A percentile compares a stretch with the other conserved stretches of the same genome.
phyloP scores from a whole-genome alignment of 1,140 invertebrate species.

The Aphelenchoides besseyi region DNA sequence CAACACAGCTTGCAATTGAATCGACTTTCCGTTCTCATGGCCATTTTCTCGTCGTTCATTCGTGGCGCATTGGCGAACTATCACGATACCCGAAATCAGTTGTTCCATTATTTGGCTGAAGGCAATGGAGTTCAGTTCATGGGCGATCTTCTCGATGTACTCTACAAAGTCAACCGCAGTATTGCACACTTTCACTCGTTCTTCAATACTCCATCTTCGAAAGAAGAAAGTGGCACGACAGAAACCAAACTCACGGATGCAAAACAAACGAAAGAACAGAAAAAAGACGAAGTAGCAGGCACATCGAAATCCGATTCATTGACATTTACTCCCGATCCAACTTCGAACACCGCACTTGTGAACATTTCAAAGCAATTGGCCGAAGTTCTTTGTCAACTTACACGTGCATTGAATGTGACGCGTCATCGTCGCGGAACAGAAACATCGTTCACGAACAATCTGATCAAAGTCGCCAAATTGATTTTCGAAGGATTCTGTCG shows the following conservation, averaged over 20 bases:
- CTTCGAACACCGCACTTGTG: constrained; percentile 27
- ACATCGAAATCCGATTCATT: background rate
- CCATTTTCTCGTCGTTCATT: constrained; percentile 10
- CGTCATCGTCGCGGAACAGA: constrained; percentile 4
- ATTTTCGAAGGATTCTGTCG: constrained; percentile 28
- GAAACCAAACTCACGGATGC: background rate
- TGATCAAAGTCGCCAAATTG: constrained; percentile 25
- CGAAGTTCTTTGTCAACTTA: constrained; percentile 31
- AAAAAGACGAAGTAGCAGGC: background rate
- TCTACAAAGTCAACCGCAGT: background rate
- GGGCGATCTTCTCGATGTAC: background rate
- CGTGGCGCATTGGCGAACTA: background rate
- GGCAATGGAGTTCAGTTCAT: constrained; percentile 11
- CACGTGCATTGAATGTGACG: constrained; percentile 15
- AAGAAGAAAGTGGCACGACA: background rate
- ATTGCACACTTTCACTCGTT: background rate
- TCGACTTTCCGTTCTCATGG: background rate
- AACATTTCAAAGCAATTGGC: constrained; percentile 30
- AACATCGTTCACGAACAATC: constrained; percentile 11
- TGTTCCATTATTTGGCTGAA: constrained; percentile 7
- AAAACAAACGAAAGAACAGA: background rate
- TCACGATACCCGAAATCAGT: background rate
- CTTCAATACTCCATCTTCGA: background rate
- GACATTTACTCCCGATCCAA: constrained; percentile 3
- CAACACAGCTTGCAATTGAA: background rate